Percentiles rank a stretch among this genome's conserved stretches.
phyloP scores from a whole-genome alignment of 2,888 invertebrate genomes.

The Metellina segmentata region DNA sequence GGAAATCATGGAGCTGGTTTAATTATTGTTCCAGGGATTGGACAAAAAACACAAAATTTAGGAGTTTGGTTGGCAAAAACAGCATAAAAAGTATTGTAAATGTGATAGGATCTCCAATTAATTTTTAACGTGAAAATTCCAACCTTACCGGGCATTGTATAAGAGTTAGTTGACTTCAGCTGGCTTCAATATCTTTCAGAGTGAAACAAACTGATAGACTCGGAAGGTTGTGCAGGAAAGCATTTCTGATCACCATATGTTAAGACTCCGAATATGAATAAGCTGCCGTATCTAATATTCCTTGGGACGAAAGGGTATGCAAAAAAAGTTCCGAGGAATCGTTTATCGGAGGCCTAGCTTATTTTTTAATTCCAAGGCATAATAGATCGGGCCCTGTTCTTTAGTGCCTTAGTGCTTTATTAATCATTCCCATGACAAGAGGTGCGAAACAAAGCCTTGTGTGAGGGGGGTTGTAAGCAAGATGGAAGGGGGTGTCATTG shows the following conservation, averaged over 20 bases:
- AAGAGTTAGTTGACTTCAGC: too few relatives aligned
- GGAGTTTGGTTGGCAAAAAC: too few relatives aligned
- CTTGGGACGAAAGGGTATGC: not conserved
- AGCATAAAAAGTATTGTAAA: too few relatives aligned
- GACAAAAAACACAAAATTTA: too few relatives aligned
- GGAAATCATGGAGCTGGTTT: too few relatives aligned
- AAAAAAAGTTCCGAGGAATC: conserved; percentile 52
- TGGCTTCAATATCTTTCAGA: not conserved
- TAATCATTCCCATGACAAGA: conserved; percentile 52
- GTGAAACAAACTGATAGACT: not conserved
- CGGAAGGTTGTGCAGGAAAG: not conserved
- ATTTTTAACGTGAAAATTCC: too few relatives aligned
- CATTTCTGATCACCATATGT: too few relatives aligned
- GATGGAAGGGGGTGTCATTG: not conserved
- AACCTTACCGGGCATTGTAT: too few relatives aligned
- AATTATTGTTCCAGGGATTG: too few relatives aligned
- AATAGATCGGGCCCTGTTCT: conserved; percentile 27
- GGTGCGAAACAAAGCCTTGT: conserved; percentile 32
- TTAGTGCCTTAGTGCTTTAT: conserved; percentile 37
- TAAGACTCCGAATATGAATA: not conserved
- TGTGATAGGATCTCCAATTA: too few relatives aligned
- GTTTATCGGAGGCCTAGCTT: conserved; percentile 28
- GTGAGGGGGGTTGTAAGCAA: not conserved
- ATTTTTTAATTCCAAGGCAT: conserved; percentile 43
- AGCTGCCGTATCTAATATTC: not conserved